Percentiles rank a stretch among this genome's conserved stretches.
Evolutionary conservation across 2,797 vertebrate species (phyloP).

Genomic region (Iguana delicatissima): DNA sequence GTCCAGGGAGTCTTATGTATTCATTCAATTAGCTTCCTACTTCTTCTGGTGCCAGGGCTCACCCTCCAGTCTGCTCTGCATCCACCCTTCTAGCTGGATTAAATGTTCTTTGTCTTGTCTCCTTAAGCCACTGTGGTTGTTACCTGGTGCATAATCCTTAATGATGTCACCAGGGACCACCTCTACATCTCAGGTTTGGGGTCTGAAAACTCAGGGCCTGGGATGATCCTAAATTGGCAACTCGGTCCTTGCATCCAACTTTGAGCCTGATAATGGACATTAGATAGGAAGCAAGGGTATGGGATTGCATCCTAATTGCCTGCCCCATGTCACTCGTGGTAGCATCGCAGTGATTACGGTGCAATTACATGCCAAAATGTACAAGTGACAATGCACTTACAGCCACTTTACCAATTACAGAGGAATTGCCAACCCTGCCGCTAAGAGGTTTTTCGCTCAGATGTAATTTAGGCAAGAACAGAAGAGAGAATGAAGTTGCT

Average conservation of each 20-base stretch:
- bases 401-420: constrained; percentile 81
- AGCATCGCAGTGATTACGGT: constrained; percentile 70
- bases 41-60: no score
- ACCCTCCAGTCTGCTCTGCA: no score
- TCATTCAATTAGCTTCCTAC: no score
- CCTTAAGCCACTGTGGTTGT: no score
- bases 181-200: no score
- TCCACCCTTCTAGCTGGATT: no score
- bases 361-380: constrained; percentile 79
- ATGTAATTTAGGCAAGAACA: background rate
- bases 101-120: no score
- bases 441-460: constrained; percentile 69
- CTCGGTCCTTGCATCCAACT: background rate
- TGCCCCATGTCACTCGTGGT: constrained; percentile 55
- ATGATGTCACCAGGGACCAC: no score
- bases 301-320: constrained; percentile 75
- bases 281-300: constrained; percentile 56
- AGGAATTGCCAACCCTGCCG: constrained; percentile 73
- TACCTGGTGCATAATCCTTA: no score
- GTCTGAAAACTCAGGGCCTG: no score
- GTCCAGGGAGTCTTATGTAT: no score
- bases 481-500: constrained; percentile 38
- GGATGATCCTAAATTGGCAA: no score
- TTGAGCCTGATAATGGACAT: constrained; percentile 25
- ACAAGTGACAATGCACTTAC: constrained; percentile 80